Percentiles rank a stretch among this genome's conserved stretches.
phyloP scores from a whole-genome alignment of 2,113 vertebrate species.

The Anthoscopus minutus region DNA sequence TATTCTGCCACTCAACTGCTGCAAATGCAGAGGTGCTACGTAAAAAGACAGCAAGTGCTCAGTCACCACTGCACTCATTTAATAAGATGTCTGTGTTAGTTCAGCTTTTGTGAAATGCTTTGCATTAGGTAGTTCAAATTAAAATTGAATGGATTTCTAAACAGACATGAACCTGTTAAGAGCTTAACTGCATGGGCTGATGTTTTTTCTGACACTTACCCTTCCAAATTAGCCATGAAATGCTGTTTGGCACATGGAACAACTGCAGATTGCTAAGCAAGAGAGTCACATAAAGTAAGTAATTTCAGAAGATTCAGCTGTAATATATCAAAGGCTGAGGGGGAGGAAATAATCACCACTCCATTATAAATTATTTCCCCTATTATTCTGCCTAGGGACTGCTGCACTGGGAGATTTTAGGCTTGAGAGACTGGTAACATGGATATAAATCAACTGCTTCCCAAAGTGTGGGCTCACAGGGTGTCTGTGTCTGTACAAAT shows the following conservation, averaged over 20 bases:
- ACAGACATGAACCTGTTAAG: not conserved
- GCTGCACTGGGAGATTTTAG: not conserved
- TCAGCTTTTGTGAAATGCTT: not conserved
- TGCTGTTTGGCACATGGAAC: not conserved
- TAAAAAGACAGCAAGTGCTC: not conserved
- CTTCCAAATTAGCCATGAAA: conserved; percentile 35
- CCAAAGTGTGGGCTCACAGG: not conserved
- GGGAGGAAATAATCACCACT: conserved; percentile 23
- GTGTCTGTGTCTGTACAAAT: not conserved
- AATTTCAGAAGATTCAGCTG: conserved; percentile 9
- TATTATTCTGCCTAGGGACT: not conserved
- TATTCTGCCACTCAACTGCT: not conserved
- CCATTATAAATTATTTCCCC: conserved; percentile 30
- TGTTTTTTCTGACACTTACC: not conserved
- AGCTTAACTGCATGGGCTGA: not conserved
- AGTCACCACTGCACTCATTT: not conserved
- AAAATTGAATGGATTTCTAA: not conserved
- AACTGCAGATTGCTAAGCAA: not conserved
- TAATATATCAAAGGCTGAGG: not conserved
- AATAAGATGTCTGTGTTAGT: not conserved
- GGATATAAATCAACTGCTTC: conserved; percentile 6
- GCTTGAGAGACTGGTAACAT: not conserved
- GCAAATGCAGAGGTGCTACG: not conserved
- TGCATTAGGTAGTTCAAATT: not conserved
- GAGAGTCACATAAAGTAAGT: not conserved